Percentiles rank a stretch among this genome's conserved stretches.
Conservation (phyloP, 1,140 invertebrate genomes). For the Aphaenogaster ashmeadi region DNA sequence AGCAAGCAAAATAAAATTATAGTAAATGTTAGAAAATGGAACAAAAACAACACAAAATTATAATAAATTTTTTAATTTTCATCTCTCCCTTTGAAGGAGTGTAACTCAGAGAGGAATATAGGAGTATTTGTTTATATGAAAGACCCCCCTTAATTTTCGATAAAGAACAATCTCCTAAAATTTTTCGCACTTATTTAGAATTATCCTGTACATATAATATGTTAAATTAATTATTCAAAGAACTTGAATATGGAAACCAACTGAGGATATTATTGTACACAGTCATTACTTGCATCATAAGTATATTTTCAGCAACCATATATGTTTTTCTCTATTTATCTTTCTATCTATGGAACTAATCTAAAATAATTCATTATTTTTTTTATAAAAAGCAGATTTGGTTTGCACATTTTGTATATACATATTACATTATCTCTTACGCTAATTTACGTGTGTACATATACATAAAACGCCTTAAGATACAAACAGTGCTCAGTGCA, state of each 20-base stretch:
- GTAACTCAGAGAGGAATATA: too few relatives aligned
- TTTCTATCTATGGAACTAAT: conserved; percentile 16
- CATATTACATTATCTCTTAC: conserved; percentile 38
- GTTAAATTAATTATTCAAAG: not conserved
- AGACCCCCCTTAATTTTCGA: too few relatives aligned
- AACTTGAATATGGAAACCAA: not conserved
- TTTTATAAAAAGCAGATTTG: conserved; percentile 55
- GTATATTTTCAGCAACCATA: conserved; percentile 21
- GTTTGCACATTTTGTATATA: conserved; percentile 34
- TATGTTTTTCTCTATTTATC: not conserved
- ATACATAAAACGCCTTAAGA: conserved; percentile 34
- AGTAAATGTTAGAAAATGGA: too few relatives aligned
- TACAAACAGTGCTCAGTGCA: conserved; percentile 37
- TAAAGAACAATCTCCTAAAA: too few relatives aligned
- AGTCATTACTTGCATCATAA: conserved; percentile 34
- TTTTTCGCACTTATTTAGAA: too few relatives aligned
- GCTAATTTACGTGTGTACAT: conserved; percentile 38
- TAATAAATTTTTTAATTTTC: too few relatives aligned
- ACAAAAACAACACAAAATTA: too few relatives aligned
- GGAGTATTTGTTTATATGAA: too few relatives aligned
- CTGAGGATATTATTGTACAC: conserved; percentile 1
- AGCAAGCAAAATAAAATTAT: too few relatives aligned
- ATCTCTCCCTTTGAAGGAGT: too few relatives aligned
- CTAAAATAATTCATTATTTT: conserved; percentile 47
- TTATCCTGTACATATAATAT: not conserved